Evolutionary conservation across 2,888 invertebrate genomes (phyloP).

Genomic region (Ommatoiulus sabulosus): DNA sequence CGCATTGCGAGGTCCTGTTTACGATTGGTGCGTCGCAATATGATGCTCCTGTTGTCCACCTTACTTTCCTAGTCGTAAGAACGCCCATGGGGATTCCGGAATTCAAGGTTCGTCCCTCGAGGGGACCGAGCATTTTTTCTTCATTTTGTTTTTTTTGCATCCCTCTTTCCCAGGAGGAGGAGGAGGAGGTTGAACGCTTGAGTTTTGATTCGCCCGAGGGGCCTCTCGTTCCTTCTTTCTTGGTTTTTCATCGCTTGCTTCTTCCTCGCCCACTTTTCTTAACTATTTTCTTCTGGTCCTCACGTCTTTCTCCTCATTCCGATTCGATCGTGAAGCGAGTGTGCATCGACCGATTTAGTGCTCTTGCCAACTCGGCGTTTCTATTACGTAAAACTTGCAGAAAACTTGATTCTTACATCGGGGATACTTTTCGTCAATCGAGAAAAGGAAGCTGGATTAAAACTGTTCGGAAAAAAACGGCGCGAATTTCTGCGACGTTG

Average conservation of each 20-base stretch:
- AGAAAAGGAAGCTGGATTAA: not conserved
- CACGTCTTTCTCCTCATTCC: not conserved
- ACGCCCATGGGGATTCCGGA: not conserved
- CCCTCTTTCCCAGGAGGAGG: not conserved
- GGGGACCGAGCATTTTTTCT: not conserved
- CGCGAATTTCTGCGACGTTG: not conserved
- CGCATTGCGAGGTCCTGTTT: too few species aligned
- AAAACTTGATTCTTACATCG: not conserved
- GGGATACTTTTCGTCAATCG: not conserved
- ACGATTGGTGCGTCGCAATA: too few species aligned
- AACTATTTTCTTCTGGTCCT: slow-evolving; percentile 30
- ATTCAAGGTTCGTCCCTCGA: not conserved
- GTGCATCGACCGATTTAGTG: not conserved
- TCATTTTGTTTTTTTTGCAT: not conserved
- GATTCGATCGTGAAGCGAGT: not conserved
- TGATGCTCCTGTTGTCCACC: too few species aligned
- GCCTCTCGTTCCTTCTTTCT: not conserved
- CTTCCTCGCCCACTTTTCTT: not conserved
- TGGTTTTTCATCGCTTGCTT: not conserved
- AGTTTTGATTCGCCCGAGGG: not conserved
- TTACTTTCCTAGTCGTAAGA: too few species aligned
- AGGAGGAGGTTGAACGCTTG: slow-evolving; percentile 28
- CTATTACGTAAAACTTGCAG: not conserved
- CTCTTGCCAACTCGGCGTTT: too few species aligned
- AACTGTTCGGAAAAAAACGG: not conserved